These are phyloP conservation scores for Bufotes viridis DNA, from an alignment of 2,797 vertebrate species.

Conservation along the genomic window DNA sequence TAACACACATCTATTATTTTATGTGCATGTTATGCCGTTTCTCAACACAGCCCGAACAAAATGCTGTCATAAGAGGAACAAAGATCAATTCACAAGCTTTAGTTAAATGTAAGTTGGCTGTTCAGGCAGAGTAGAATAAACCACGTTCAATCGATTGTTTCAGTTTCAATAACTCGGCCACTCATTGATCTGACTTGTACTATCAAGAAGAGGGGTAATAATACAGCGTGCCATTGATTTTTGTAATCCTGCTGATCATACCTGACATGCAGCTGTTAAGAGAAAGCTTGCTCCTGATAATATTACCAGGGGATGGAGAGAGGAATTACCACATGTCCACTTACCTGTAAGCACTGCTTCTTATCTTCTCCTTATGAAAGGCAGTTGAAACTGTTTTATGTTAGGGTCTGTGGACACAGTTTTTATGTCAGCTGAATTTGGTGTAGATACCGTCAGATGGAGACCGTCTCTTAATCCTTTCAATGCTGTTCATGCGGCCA, in stretches of 20 bases:
- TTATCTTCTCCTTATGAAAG: background rate
- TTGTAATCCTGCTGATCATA: conserved; percentile 79
- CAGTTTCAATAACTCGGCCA: conserved; percentile 79
- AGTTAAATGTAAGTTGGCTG: conserved; percentile 31
- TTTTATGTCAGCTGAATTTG: no score
- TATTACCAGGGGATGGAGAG: background rate
- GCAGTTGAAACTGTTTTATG: background rate
- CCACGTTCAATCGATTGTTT: conserved; percentile 73
- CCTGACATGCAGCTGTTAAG: conserved; percentile 74
- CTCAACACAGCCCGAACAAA: conserved; percentile 10
- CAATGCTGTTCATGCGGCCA: no score
- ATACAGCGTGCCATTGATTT: conserved; percentile 72
- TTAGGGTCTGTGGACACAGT: background rate
- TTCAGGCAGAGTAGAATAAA: conserved; percentile 67
- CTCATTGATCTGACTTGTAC: conserved; percentile 79
- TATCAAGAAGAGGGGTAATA: conserved; percentile 81
- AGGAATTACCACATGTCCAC: conserved; percentile 3
- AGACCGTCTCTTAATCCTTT: no score
- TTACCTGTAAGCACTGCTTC: conserved; percentile 20
- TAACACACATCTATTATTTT: background rate
- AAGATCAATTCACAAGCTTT: background rate
- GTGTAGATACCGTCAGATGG: no score
- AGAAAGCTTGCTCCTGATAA: background rate
- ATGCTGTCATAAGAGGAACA: conserved; percentile 18
- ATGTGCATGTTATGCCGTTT: background rate